These are phyloP conservation scores for Grantiella picta DNA, from an alignment of 2,113 vertebrate genomes.

Conservation along the genomic window DNA sequence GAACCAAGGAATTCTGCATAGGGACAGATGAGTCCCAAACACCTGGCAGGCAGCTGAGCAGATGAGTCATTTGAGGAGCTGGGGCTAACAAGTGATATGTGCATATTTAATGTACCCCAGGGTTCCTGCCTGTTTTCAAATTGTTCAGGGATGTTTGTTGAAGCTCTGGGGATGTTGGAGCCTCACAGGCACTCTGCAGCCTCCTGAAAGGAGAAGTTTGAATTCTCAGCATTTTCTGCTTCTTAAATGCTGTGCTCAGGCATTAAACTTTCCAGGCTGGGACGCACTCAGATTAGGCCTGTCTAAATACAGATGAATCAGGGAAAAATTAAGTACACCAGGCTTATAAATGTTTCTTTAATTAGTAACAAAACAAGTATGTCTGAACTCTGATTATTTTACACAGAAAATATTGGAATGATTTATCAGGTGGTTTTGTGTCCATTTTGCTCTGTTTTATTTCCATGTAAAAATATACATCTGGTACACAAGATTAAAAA, in stretches of 20 bases:
- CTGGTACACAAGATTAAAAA: slow-evolving; percentile 13
- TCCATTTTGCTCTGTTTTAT: slow-evolving; percentile 8
- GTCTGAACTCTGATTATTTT: neutral
- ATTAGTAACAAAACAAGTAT: slow-evolving; percentile 6
- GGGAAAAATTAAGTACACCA: neutral
- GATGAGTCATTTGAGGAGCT: neutral
- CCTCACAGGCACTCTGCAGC: neutral
- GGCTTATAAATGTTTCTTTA: neutral
- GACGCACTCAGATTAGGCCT: neutral
- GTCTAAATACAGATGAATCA: neutral
- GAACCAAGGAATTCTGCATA: neutral
- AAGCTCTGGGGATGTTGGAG: neutral
- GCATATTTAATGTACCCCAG: neutral
- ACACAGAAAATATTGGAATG: neutral
- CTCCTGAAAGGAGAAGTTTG: neutral
- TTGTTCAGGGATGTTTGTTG: neutral
- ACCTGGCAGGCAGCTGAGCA: neutral
- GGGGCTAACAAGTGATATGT: neutral
- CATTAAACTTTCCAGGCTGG: neutral
- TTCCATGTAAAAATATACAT: slow-evolving; percentile 58
- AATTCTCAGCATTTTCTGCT: neutral
- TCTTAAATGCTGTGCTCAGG: neutral
- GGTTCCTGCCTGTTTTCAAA: neutral
- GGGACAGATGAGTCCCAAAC: neutral
- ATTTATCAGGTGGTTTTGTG: neutral